Base-by-base conservation (phyloP, 1,140 invertebrate genomes). In the Drosophila setifemur region DNA sequence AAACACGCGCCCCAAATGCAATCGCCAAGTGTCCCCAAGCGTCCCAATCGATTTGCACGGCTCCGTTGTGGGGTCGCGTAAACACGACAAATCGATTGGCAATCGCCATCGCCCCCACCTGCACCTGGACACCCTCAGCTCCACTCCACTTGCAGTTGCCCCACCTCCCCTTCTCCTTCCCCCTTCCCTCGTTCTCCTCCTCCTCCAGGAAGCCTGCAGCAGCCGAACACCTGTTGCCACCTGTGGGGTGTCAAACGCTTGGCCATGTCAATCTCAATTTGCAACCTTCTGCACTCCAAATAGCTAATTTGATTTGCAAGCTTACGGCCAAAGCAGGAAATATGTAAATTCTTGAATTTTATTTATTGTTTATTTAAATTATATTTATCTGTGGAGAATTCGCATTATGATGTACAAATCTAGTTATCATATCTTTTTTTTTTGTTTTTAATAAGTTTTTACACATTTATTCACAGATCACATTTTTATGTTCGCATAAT, bases 51-150 rank as follows among this genome's bases (percentile, higher is more conserved):
- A 83, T 83, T 83, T 85, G 73, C 43, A 47, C 53, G 68, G 55
- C 44, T 55, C 43, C 53, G 61, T 35, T 16, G 28, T 23, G 75
- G 73, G 79, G 79, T 73, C 74, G 78, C 78, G 78, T 82, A 85
- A 43, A 82, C 78, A 82, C 79, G 81, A 85, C 79, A 83, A 83
- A 83, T 85, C 81, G 81, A 83, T 83, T 85, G 70, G 19, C 78
- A 72, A 76, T 72, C 53, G 74, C 45, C 44, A 35, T 57, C 37
- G 29, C 66, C 60, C 28, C 45, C 45, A 44, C 44, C 42, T 26
- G 42, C 68, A 52, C 31, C 68, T 61, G 67, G 54, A 26, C 64
- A 26, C 63, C n/a, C n/a, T n/a, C n/a, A n/a, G n/a, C n/a, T n/a
- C n/a, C n/a, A n/a, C n/a, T n/a, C n/a, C n/a, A n/a, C n/a, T n/a